A percentile compares a stretch with the other conserved stretches of the same genome.
Conservation (phyloP, 2,888 invertebrate species). For the Latheticus oryzae region DNA sequence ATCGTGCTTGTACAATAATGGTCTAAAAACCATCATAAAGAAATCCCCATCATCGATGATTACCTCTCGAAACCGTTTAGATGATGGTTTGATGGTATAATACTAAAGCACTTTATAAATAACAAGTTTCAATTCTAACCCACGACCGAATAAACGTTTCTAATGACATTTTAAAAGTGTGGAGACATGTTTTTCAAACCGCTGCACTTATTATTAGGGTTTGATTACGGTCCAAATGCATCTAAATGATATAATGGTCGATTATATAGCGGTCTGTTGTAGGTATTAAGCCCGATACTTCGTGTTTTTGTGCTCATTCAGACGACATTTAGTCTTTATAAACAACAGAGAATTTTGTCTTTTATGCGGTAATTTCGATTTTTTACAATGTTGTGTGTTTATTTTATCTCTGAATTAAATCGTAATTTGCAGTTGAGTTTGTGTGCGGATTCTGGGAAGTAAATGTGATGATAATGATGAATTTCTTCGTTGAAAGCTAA, state of each 20-base stretch:
- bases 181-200: conserved; percentile 49
- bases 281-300: conserved; percentile 18
- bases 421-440: conserved; percentile 38
- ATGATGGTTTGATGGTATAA: too few relatives aligned
- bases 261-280: conserved; percentile 42
- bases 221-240: conserved; percentile 50
- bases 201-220: conserved; percentile 47
- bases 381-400: conserved; percentile 20
- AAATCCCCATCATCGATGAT: too few relatives aligned
- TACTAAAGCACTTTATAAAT: conserved; percentile 49
- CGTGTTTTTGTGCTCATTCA: conserved; percentile 30
- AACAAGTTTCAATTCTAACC: conserved; percentile 48
- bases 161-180: conserved; percentile 58
- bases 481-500: too few relatives aligned
- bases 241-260: conserved; percentile 49
- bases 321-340: conserved; percentile 33
- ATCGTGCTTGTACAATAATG: too few relatives aligned
- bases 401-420: conserved; percentile 37
- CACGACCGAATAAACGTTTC: conserved; percentile 50
- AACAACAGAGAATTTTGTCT: conserved; percentile 28
- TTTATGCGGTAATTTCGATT: conserved; percentile 26
- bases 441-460: too few relatives aligned
- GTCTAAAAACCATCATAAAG: too few relatives aligned
- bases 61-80: too few relatives aligned
- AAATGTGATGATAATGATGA: too few relatives aligned